Conservation (phyloP, 1,140 invertebrate species). For the Cylas formicarius region DNA sequence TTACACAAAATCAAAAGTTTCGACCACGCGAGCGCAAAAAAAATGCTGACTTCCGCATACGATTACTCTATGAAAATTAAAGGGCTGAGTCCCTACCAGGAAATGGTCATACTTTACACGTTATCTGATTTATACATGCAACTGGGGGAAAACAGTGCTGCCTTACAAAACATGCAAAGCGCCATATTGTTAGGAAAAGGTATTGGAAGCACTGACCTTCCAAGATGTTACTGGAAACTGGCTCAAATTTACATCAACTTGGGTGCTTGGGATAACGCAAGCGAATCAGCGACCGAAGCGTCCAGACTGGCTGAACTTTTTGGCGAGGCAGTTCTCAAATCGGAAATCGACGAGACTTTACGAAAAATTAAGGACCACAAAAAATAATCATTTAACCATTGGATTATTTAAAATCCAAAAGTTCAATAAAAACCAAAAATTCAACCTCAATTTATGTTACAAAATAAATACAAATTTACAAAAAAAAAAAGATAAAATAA, state of each 20-base stretch:
- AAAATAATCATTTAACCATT: too few species aligned
- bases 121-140: constrained; percentile 37
- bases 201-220: constrained; percentile 37
- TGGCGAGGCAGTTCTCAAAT: constrained; percentile 24
- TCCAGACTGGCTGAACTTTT: constrained; percentile 33
- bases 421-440: too few species aligned
- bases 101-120: constrained; percentile 38
- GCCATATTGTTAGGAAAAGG: constrained; percentile 37
- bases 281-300: constrained; percentile 29
- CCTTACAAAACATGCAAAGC: constrained; percentile 35
- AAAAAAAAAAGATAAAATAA: constrained; percentile 1
- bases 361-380: constrained; percentile 19
- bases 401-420: too few species aligned
- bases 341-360: constrained; percentile 25
- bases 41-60: constrained; percentile 34
- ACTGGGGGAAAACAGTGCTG: constrained; percentile 32
- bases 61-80: constrained; percentile 37
- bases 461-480: too few species aligned
- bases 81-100: constrained; percentile 35
- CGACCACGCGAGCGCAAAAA: constrained; percentile 31
- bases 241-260: constrained; percentile 37
- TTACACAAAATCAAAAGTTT: constrained; percentile 34
- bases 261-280: constrained; percentile 27
- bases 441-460: too few species aligned
- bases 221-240: constrained; percentile 37